phyloP scores from a whole-genome alignment of 2,797 vertebrate species.

The Sebastes oblongus region DNA sequence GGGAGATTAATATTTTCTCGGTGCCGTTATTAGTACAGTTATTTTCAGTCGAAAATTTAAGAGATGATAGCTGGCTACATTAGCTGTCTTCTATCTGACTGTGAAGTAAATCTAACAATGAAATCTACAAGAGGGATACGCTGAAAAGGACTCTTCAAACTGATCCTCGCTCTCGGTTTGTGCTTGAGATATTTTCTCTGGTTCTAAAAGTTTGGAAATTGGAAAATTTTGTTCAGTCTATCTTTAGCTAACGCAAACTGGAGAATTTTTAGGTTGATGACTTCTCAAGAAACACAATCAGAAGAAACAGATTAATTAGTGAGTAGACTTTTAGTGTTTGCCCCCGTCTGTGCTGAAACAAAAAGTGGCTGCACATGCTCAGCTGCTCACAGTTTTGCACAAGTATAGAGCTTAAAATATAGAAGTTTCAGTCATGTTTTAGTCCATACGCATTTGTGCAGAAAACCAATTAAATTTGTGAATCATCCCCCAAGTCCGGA shows the following conservation, averaged over 20 bases:
- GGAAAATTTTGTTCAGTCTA: background rate
- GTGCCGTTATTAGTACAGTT: background rate
- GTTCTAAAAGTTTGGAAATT: background rate
- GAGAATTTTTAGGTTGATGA: background rate
- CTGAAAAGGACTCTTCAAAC: background rate
- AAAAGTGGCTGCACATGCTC: background rate
- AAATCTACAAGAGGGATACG: background rate
- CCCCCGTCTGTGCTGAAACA: background rate
- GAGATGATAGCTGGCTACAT: background rate
- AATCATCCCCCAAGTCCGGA: background rate
- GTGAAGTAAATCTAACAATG: background rate
- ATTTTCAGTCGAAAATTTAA: background rate
- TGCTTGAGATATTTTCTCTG: background rate
- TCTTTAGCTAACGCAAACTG: background rate
- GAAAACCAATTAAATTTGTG: background rate
- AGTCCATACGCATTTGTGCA: background rate
- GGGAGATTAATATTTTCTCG: background rate
- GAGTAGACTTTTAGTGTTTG: background rate
- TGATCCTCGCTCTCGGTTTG: background rate
- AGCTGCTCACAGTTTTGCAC: background rate
- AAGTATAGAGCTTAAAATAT: background rate
- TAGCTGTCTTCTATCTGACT: background rate
- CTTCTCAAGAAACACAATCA: background rate
- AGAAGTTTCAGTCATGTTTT: background rate
- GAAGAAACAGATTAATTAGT: background rate